A percentile compares a stretch with the other conserved stretches of the same genome.
These are phyloP conservation scores for Zelleria hepariella DNA, from an alignment of 2,888 invertebrate species.

Conservation along the genomic window DNA sequence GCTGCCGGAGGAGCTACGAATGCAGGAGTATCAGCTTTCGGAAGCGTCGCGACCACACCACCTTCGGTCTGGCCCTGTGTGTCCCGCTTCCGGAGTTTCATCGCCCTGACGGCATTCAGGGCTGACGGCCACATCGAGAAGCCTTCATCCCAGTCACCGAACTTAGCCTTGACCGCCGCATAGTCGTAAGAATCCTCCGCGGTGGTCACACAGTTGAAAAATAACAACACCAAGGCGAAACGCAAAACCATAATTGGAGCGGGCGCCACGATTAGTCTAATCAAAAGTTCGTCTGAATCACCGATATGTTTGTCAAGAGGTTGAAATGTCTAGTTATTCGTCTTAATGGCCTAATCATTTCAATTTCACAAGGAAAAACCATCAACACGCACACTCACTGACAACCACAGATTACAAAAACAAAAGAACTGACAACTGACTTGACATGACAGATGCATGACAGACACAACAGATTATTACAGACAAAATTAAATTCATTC, in stretches of 20 bases:
- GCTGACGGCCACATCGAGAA: slow-evolving; percentile 47
- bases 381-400: background rate
- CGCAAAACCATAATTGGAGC: slow-evolving; percentile 30
- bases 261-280: background rate
- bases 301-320: background rate
- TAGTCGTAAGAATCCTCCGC: slow-evolving; percentile 23
- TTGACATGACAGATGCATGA: too few relatives aligned
- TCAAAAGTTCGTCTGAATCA: background rate
- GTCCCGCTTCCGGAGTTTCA: slow-evolving; percentile 29
- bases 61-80: slow-evolving; percentile 13
- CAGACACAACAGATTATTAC: too few relatives aligned
- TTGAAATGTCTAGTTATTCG: background rate
- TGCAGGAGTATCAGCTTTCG: background rate
- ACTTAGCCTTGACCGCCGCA: slow-evolving; percentile 13
- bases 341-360: background rate
- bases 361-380: background rate
- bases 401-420: too few relatives aligned
- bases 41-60: background rate
- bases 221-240: slow-evolving; percentile 34
- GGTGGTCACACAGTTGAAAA: slow-evolving; percentile 34
- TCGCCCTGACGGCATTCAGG: slow-evolving; percentile 33
- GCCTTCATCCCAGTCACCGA: slow-evolving; percentile 25
- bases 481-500: too few relatives aligned
- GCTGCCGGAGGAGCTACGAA: background rate
- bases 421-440: too few relatives aligned